A percentile compares a stretch with the other conserved stretches of the same genome.
Conservation (phyloP, 2,888 invertebrate species). For the Perdita meconis region DNA sequence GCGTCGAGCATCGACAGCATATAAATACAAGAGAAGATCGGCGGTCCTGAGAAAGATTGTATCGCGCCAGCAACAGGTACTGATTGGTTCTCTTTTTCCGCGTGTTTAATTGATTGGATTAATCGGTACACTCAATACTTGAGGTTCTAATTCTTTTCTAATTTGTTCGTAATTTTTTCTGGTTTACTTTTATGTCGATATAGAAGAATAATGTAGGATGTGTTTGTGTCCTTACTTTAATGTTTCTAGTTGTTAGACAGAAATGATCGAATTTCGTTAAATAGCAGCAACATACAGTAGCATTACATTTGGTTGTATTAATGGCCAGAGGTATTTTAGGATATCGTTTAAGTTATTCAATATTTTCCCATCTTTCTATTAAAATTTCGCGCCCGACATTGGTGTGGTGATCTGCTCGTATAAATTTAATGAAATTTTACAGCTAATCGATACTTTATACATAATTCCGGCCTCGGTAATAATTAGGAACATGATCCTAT, state of each 20-base stretch:
- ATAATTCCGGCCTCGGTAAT: neutral
- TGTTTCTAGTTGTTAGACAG: no score
- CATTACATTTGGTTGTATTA: no score
- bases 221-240: no score
- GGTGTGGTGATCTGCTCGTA: neutral
- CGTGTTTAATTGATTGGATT: neutral
- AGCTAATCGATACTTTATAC: neutral
- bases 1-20: neutral
- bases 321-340: no score
- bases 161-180: no score
- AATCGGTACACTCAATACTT: no score
- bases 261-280: no score
- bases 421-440: neutral
- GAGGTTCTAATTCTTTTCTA: no score
- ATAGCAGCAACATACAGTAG: no score
- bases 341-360: slow-evolving; percentile 10
- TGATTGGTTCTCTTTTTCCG: slow-evolving; percentile 2
- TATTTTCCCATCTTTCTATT: neutral
- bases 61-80: slow-evolving; percentile 36
- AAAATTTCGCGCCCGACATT: neutral
- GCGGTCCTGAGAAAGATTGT: slow-evolving; percentile 27
- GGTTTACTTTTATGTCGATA: no score
- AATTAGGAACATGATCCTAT: no score
- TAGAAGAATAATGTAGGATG: no score
- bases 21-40: neutral